A percentile compares a stretch with the other conserved stretches of the same genome.
phyloP scores from a whole-genome alignment of 2,888 invertebrate species.

The Idaea dimidiata region DNA sequence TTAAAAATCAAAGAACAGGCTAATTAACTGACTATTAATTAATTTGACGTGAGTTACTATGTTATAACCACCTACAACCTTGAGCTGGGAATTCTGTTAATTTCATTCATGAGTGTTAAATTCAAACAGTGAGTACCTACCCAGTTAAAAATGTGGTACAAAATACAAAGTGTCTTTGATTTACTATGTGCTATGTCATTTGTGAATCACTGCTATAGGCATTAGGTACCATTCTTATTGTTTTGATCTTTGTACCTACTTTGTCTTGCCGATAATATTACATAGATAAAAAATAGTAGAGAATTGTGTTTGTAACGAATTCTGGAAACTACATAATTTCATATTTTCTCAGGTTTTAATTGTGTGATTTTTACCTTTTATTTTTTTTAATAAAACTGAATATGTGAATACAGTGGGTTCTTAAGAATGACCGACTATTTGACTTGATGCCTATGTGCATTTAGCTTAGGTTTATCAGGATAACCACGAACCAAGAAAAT shows the following conservation, averaged over 20 bases:
- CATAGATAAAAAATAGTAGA: too few relatives aligned
- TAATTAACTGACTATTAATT: background rate
- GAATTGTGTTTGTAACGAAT: too few relatives aligned
- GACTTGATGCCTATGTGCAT: too few relatives aligned
- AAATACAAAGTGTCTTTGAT: slow-evolving; percentile 12
- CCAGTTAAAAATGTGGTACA: background rate
- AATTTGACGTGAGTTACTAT: background rate
- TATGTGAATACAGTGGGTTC: background rate
- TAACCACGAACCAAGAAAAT: too few relatives aligned
- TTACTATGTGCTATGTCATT: background rate
- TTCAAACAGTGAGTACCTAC: background rate
- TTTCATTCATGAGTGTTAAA: background rate
- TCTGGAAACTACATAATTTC: too few relatives aligned
- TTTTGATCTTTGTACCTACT: background rate
- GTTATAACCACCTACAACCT: background rate
- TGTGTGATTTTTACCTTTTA: too few relatives aligned
- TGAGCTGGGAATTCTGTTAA: background rate
- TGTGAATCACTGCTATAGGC: too few relatives aligned
- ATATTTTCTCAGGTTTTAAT: too few relatives aligned
- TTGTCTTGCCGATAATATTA: too few relatives aligned
- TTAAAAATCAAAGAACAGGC: background rate
- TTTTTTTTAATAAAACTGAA: too few relatives aligned
- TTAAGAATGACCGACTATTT: too few relatives aligned
- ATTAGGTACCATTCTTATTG: background rate
- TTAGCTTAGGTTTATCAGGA: too few relatives aligned